Evolutionary conservation across 2,888 invertebrate genomes (phyloP).

Genomic region (Acrobasis suavella): DNA sequence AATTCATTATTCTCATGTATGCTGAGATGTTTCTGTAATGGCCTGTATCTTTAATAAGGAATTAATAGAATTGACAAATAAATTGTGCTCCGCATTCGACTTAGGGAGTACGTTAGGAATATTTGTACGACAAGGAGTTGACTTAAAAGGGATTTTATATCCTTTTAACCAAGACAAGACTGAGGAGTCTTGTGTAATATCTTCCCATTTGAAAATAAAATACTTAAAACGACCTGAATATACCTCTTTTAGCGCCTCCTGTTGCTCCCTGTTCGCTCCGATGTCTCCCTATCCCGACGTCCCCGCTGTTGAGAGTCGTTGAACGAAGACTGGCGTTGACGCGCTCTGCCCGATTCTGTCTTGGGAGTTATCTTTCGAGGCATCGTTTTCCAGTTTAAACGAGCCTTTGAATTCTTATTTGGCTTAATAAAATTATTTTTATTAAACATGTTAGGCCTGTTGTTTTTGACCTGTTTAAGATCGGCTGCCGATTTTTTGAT

Average conservation of each 20-base stretch:
- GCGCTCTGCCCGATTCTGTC: background rate
- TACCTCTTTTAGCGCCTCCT: constrained; percentile 4
- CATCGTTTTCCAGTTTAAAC: constrained; percentile 14
- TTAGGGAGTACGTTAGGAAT: constrained; percentile 1
- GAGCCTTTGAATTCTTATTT: background rate
- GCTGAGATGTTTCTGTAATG: constrained; percentile 2
- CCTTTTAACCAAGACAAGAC: constrained; percentile 3
- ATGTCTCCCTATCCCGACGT: background rate
- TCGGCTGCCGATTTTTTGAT: constrained; percentile 4
- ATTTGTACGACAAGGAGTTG: background rate
- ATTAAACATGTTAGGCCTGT: background rate
- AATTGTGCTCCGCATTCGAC: background rate
- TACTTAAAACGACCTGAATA: constrained; percentile 2
- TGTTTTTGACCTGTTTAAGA: constrained; percentile 7
- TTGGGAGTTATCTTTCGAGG: constrained; percentile 6
- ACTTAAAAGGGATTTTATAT: background rate
- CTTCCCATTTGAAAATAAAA: background rate
- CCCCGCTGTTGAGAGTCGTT: constrained; percentile 14
- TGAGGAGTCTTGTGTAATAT: background rate
- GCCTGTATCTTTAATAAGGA: constrained; percentile 4
- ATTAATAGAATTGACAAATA: background rate
- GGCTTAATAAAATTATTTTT: constrained; percentile 3
- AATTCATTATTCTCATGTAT: background rate
- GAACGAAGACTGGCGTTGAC: constrained; percentile 1
- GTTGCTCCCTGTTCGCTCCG: background rate